Evolutionary conservation across 2,797 vertebrate species (phyloP).

Genomic region (Cossypha caffra): DNA sequence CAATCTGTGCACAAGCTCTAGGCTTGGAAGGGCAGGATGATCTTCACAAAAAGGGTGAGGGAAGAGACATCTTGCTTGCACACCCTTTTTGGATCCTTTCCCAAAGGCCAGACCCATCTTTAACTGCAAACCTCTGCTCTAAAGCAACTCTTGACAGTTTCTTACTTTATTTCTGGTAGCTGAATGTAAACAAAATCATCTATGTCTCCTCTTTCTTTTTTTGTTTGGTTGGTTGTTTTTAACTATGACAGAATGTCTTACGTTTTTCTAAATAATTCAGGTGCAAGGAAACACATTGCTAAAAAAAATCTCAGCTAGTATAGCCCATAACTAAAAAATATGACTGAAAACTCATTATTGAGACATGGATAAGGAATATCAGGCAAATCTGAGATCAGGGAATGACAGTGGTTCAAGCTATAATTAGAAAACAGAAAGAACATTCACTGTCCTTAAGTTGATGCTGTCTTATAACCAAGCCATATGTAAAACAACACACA

Average conservation of each 20-base stretch:
- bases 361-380: background rate
- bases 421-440: background rate
- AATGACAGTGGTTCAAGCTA: background rate
- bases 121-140: background rate
- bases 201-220: background rate
- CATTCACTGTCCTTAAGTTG: background rate
- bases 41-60: background rate
- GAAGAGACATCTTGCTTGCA: background rate
- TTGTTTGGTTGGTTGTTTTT: background rate
- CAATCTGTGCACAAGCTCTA: background rate
- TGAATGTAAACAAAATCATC: background rate
- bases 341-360: background rate
- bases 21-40: background rate
- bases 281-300: background rate
- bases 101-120: background rate
- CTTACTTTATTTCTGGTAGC: background rate
- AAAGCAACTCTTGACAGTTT: background rate
- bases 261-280: background rate
- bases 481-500: background rate
- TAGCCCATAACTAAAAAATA: background rate
- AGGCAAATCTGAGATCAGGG: background rate
- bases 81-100: background rate
- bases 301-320: background rate
- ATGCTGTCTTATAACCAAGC: background rate
- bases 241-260: background rate